These are phyloP conservation scores for Melospiza melodia DNA, from an alignment of 2,113 vertebrate species.

Conservation along the genomic window DNA sequence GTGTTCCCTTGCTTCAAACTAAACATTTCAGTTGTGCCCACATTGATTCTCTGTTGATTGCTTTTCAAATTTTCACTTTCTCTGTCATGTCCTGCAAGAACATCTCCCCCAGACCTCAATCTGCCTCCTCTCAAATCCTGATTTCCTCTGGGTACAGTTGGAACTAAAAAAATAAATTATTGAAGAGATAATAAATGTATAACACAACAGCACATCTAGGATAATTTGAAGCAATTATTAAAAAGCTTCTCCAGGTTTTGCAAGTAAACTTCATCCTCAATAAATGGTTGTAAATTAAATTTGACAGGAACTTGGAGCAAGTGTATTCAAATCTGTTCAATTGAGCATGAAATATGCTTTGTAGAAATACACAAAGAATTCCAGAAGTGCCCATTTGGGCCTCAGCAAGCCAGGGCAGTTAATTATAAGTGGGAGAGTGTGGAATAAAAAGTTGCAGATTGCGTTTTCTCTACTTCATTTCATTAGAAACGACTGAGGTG, in stretches of 20 bases:
- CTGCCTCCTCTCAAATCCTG: neutral
- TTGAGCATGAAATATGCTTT: slow-evolving; percentile 59
- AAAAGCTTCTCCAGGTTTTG: slow-evolving; percentile 25
- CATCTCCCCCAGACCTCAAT: neutral
- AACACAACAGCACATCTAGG: neutral
- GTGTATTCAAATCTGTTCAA: slow-evolving; percentile 66
- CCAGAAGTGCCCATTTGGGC: slow-evolving; percentile 36
- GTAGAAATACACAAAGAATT: slow-evolving; percentile 51
- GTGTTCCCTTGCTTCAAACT: neutral
- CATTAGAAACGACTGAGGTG: neutral
- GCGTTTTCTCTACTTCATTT: slow-evolving; percentile 38
- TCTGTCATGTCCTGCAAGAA: neutral
- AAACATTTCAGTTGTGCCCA: neutral
- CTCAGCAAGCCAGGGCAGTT: slow-evolving; percentile 42
- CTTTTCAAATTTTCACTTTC: neutral
- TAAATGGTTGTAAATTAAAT: slow-evolving; percentile 25
- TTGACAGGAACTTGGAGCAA: slow-evolving; percentile 53
- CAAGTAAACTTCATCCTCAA: slow-evolving; percentile 34
- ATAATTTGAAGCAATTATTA: neutral
- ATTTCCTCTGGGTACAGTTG: neutral
- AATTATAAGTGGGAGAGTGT: slow-evolving; percentile 20
- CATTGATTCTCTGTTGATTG: rapidly evolving
- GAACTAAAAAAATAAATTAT: neutral
- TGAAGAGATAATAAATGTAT: neutral
- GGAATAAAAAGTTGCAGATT: slow-evolving; percentile 34